Evolutionary conservation across 2,888 invertebrate genomes (phyloP), one percentile per base, ranked within the genome.

Genomic region (Ophioninae sp.): DNA sequence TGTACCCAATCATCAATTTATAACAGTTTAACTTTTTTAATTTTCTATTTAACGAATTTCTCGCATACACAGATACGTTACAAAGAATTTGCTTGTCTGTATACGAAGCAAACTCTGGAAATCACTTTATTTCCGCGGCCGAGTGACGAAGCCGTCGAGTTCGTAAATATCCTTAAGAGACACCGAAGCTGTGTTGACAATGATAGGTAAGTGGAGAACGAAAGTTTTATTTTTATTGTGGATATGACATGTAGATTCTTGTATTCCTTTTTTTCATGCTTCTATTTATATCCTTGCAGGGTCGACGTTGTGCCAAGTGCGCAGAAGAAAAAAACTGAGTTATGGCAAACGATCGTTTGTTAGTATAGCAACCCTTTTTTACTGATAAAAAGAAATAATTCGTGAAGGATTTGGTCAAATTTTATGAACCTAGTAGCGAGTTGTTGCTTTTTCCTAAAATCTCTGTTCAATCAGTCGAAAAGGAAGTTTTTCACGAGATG

Each of bases 311-410:
- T 77, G 37, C 17, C 79, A 65, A 65, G 61, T 41, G 73, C 56
- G 78, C 64, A 83, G 23, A 84, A 88, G 67, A 88, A 87, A 77
- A 88, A 87, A 68, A 77, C 87, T 67, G 89, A 91, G 84, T 75
- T 91, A 17, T 88, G 89, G 89, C 89, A 90, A 85, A 88, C 91
- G 7, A 69, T 91, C 44, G 78, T 87, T 67, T 91, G 91, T 91
- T 85, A 87, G 89, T 88, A 82, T 50, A 21, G 7, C 0, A 30
- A 30, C 69, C 67, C 20, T 61, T 79, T 39, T 20, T 20, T 50
- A 1, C 20, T 21, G 6, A 50, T 79, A 65, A 75, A 67, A 30
- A 57, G 21, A 65, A n/a, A 79, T 37, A n/a, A 3, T 10, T 75
- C 20, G 20, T 7, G 6, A n/a, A 50, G 50, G 13, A 10, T 17